phyloP scores from a whole-genome alignment of 2,797 vertebrate genomes.

The Ptychadena robeensis region DNA sequence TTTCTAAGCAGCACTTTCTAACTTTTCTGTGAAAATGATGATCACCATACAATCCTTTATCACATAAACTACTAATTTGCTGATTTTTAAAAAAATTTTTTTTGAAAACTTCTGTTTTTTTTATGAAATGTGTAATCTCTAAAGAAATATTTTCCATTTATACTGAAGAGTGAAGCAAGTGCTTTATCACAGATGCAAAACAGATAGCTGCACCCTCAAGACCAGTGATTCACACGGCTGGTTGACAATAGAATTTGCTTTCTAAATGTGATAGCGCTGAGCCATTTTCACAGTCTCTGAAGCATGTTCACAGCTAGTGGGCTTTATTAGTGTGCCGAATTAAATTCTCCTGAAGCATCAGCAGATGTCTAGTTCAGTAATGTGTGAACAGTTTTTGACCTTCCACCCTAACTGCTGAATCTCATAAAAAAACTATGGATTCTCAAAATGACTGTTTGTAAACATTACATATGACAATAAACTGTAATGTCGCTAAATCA shows the following conservation, averaged over 20 bases:
- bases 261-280: constrained; percentile 72
- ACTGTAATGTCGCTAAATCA: constrained; percentile 31
- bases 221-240: constrained; percentile 60
- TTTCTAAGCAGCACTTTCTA: too few species aligned
- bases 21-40: background rate
- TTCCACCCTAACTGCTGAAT: constrained; percentile 75
- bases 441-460: constrained; percentile 62
- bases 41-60: background rate
- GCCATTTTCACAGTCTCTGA: constrained; percentile 71
- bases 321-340: constrained; percentile 71
- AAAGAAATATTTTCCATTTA: background rate
- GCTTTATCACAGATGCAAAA: constrained; percentile 62
- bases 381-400: constrained; percentile 78
- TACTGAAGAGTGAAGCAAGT: background rate
- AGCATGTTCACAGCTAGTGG: constrained; percentile 68
- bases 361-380: constrained; percentile 70
- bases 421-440: constrained; percentile 73
- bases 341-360: constrained; percentile 70
- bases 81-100: background rate
- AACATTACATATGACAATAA: constrained; percentile 51
- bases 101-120: background rate
- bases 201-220: constrained; percentile 60
- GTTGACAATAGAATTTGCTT: constrained; percentile 67
- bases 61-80: background rate
- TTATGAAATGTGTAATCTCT: background rate